These are phyloP conservation scores for Synanthedon vespiformis DNA, from an alignment of 2,888 invertebrate species.

Conservation along the genomic window DNA sequence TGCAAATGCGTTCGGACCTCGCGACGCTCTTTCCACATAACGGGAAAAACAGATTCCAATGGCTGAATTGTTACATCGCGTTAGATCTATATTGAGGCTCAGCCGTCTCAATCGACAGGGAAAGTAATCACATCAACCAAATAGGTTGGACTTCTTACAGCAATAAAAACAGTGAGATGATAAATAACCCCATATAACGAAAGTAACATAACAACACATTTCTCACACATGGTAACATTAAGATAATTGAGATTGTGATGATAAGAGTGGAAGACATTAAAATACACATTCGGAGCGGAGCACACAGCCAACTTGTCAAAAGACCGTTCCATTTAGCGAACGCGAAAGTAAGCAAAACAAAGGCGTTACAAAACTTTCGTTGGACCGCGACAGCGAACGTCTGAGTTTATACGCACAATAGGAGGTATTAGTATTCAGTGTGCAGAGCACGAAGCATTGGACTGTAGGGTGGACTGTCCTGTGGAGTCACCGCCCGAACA, in stretches of 20 bases:
- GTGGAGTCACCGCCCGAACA: constrained; percentile 60
- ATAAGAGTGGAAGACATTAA: constrained; percentile 16
- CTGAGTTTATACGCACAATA: constrained; percentile 41
- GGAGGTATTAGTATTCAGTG: constrained; percentile 56
- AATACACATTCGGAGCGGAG: constrained; percentile 15
- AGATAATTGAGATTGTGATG: too few relatives aligned
- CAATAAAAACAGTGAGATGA: neutral
- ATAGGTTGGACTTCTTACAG: neutral
- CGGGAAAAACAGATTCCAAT: constrained; percentile 3
- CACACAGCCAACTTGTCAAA: constrained; percentile 25
- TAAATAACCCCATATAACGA: neutral
- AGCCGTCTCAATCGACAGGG: neutral
- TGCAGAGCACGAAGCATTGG: constrained; percentile 31
- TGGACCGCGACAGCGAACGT: constrained; percentile 34
- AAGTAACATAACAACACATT: neutral
- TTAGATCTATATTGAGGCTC: neutral
- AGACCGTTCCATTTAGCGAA: constrained; percentile 45
- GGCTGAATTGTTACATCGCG: neutral
- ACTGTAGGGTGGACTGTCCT: constrained; percentile 48
- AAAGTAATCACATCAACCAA: neutral
- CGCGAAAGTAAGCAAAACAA: constrained; percentile 57
- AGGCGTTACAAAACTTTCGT: constrained; percentile 59
- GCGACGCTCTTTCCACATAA: constrained; percentile 15
- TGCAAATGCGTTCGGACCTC: constrained; percentile 15
- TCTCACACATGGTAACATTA: neutral